A percentile compares a stretch with the other conserved stretches of the same genome.
phyloP scores from a whole-genome alignment of 1,140 invertebrate species.

The Pseudomyrmex pallidus region DNA sequence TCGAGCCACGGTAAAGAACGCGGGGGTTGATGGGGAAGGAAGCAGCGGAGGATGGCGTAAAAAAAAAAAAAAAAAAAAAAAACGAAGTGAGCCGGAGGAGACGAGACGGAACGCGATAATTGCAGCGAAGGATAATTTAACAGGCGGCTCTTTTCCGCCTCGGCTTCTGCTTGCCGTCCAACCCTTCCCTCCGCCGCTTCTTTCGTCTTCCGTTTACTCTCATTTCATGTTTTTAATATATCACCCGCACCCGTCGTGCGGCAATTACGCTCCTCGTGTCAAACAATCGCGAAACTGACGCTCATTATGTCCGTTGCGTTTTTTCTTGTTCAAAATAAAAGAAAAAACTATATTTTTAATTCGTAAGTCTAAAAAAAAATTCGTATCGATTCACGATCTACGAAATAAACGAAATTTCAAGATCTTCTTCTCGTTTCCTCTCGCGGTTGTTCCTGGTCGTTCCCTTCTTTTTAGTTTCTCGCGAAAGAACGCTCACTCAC shows the following conservation, averaged over 20 bases:
- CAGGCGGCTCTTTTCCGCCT: slow-evolving; percentile 75
- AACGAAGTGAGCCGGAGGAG: slow-evolving; percentile 52
- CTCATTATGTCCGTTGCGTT: too few species aligned
- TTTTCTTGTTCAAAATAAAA: too few species aligned
- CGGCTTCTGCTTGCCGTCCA: slow-evolving; percentile 65
- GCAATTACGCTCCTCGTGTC: background rate
- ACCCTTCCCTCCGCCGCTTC: background rate
- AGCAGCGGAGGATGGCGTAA: background rate
- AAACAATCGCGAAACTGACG: background rate
- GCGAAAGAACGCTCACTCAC: slow-evolving; percentile 21
- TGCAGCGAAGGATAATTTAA: slow-evolving; percentile 78
- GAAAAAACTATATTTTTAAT: too few species aligned
- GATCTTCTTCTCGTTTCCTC: slow-evolving; percentile 31
- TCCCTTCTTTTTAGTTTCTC: slow-evolving; percentile 16
- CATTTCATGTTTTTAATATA: slow-evolving; percentile 51
- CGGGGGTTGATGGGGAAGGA: background rate
- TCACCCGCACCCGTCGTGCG: slow-evolving; percentile 30
- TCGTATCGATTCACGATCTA: background rate
- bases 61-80: slow-evolving; percentile 44
- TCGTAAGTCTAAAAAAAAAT: too few species aligned
- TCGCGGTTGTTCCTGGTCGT: slow-evolving; percentile 14
- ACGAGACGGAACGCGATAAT: slow-evolving; percentile 75
- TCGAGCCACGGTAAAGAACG: slow-evolving; percentile 34
- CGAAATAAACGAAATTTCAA: slow-evolving; percentile 1
- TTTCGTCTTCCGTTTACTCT: slow-evolving; percentile 23